Percentiles rank a stretch among this genome's conserved stretches.
These are phyloP conservation scores for Linepithema humile DNA, from an alignment of 1,140 invertebrate genomes.

Conservation along the genomic window DNA sequence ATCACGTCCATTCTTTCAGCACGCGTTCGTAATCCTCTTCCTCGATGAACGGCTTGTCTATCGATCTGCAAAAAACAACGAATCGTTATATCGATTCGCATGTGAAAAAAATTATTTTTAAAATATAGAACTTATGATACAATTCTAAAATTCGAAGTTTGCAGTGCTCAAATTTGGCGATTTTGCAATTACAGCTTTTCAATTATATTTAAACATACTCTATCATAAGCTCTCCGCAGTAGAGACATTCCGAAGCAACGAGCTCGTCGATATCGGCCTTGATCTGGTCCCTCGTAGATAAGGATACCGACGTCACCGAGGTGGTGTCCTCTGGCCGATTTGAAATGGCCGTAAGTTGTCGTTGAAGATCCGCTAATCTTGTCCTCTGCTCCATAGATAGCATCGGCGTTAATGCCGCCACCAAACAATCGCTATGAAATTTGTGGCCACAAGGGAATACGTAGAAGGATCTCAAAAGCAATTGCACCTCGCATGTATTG, in stretches of 20 bases:
- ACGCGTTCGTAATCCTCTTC: constrained; percentile 92
- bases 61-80: constrained; percentile 84
- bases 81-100: background rate
- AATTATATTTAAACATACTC: constrained; percentile 82
- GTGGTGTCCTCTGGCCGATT: constrained; percentile 85
- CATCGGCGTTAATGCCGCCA: constrained; percentile 90
- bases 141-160: background rate
- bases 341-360: constrained; percentile 85
- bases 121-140: background rate
- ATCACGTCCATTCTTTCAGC: constrained; percentile 93
- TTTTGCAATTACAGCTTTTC: background rate
- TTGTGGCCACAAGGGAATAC: constrained; percentile 97
- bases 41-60: constrained; percentile 93
- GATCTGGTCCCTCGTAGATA: constrained; percentile 89
- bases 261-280: constrained; percentile 95
- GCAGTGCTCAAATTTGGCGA: background rate
- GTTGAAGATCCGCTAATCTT: constrained; percentile 87
- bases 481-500: constrained; percentile 91
- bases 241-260: constrained; percentile 95
- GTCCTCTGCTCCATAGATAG: constrained; percentile 87
- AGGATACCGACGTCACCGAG: constrained; percentile 84
- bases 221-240: constrained; percentile 97
- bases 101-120: background rate
- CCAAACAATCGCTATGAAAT: constrained; percentile 97
- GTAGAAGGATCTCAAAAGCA: constrained; percentile 95